Base-by-base conservation (phyloP, 2,888 invertebrate species). In the Nomada ferruginata region DNA sequence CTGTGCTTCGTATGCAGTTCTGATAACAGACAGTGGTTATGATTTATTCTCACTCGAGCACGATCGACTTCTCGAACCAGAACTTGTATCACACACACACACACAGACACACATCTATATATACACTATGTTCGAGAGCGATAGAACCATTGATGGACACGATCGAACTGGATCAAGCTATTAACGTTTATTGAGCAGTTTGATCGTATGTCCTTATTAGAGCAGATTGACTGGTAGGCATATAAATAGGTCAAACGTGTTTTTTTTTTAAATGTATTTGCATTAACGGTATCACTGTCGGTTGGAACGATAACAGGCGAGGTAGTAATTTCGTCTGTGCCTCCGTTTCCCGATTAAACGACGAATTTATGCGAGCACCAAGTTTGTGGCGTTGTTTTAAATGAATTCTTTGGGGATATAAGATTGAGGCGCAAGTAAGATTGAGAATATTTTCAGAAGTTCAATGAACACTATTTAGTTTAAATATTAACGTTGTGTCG, bases 21-120 rank as follows among this genome's bases (percentile, higher is more conserved):
- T 52, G 69, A 82, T 83, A 75, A 76, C 68, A 23, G 59, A 70
- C 36, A 13, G 44, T 50, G 47, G 36, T 78, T 66, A 55, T 57
- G 68, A 64, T 70, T 52, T 61, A 66, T 26, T 23, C 59, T 65
- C 50, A 65, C 15, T 74, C 36, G 65, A 50, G 50, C 18, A 11
- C 50, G 65, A 73, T 59, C 61, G 5, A 9, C 55, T n/a, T 44
- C 57, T 20, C 11, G n/a, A 50, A 63, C 52, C 13, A 18, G 63
- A 26, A 55, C 44, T 29, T n/a, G 29, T 50, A 44, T 57, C 63
- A 5, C 61, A 15, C 5, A 44, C n/a, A 47, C 20, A 4, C 47
- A 47, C 3, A 47, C 15, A 15, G 2, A 13, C 15, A 3, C 47
- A 15, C 13, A 11, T 15, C 3, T 15, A 47, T 47, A 36, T 36